Base-by-base conservation (phyloP, 2,888 invertebrate genomes). In the Napeogenes sylphis region DNA sequence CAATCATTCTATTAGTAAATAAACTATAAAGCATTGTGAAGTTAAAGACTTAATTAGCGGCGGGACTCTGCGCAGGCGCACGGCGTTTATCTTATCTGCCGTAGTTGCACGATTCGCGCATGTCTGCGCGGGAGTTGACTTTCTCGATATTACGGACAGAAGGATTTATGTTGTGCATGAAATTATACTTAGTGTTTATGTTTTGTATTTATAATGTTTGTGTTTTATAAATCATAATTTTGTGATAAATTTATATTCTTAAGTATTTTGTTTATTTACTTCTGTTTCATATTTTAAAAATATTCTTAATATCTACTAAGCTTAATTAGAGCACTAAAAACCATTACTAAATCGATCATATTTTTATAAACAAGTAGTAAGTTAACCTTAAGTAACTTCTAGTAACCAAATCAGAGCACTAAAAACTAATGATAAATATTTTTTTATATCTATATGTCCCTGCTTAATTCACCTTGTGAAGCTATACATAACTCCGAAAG, bases 11-110 rank as follows among this genome's bases (percentile, higher is more conserved):
- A 82, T 82, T 79, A 83, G 77, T 80, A 80, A 82, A 83, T 83
- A 83, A 82, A 78, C 73, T 75, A 80, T 79, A 76, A 77, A 81
- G 81, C 80, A 77, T 81, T 80, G 76, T 78, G 76, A 80, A 84
- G 80, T 77, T 85, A 86, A 89, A 85, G 89, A 85, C 84, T 90
- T 90, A 90, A 90, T 90, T 90, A 90, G 89, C 76, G 83, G 75
- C 79, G 87, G 77, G 82, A 85, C 88, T 81, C 81, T 75, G 77
- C 69, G 84, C 78, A 82, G 84, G 82, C 84, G 85, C 85, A 80
- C 76, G 71, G 75, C 71, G 75, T 76, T 77, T 83, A 83, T 87
- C 88, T 87, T 87, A 87, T 87, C 87, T 78, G 65, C 58, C 66
- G 68, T 68, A 73, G 66, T 76, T 73, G 79, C 76, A 79, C 77